These are phyloP conservation scores for Phrynocephalus forsythii DNA, from an alignment of 2,797 vertebrate species.

Conservation along the genomic window DNA sequence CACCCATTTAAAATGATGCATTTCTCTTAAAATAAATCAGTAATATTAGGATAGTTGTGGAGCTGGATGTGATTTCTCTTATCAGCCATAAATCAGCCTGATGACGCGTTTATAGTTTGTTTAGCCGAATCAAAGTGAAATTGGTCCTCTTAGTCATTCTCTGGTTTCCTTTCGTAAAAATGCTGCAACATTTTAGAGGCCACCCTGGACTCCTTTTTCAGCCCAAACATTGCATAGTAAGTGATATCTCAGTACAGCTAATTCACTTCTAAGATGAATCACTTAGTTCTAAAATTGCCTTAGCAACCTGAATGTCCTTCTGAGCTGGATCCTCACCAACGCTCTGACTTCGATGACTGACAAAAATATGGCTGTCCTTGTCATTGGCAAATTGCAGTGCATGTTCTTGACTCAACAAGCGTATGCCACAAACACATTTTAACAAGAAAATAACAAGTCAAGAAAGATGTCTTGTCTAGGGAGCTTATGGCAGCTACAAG, in stretches of 20 bases:
- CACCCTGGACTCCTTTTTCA: background rate
- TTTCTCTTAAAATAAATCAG: background rate
- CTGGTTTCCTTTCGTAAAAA: background rate
- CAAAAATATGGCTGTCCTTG: slow-evolving; percentile 43
- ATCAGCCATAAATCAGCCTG: background rate
- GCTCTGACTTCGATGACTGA: slow-evolving; percentile 30
- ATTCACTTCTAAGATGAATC: slow-evolving; percentile 43
- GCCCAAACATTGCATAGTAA: slow-evolving; percentile 45
- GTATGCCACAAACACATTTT: slow-evolving; percentile 18
- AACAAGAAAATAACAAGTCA: slow-evolving; percentile 24
- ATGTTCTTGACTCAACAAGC: slow-evolving; percentile 15
- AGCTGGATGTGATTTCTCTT: background rate
- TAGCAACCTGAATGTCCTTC: slow-evolving; percentile 36
- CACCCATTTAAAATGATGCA: background rate
- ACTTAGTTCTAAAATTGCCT: slow-evolving; percentile 11
- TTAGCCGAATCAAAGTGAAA: slow-evolving; percentile 20
- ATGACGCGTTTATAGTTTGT: slow-evolving; percentile 22
- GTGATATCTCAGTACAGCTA: slow-evolving; percentile 34
- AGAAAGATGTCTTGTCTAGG: background rate
- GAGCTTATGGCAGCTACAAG: background rate
- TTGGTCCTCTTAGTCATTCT: slow-evolving; percentile 12
- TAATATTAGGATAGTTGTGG: background rate
- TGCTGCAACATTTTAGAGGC: background rate
- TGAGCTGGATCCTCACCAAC: slow-evolving; percentile 31
- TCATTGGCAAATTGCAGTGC: slow-evolving; percentile 11